A percentile compares a stretch with the other conserved stretches of the same genome.
Conservation (phyloP, 2,797 vertebrate genomes). For the Uromys caudimaculatus region DNA sequence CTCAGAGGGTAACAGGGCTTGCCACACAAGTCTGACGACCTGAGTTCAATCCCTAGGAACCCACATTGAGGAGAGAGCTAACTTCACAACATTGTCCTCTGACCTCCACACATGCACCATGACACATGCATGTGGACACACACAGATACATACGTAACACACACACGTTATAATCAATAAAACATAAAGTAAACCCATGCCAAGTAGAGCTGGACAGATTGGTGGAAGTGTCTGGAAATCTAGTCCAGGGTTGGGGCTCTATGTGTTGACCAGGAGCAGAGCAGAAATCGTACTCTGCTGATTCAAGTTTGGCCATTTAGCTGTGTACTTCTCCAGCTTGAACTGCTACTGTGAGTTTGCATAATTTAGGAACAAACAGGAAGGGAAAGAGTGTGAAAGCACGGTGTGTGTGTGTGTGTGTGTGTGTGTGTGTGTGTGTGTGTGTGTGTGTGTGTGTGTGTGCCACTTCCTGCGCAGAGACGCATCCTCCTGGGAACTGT, state of each 20-base stretch:
- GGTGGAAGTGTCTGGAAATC: not conserved
- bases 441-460: too few relatives aligned
- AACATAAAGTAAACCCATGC: not conserved
- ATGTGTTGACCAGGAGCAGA: not conserved
- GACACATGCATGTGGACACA: not conserved
- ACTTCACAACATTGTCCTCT: not conserved
- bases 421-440: too few relatives aligned
- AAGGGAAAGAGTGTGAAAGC: not conserved
- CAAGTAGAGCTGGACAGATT: not conserved
- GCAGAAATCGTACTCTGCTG: accelerated
- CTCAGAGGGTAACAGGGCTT: not conserved
- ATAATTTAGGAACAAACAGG: not conserved
- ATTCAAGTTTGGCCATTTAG: not conserved
- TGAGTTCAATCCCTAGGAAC: not conserved
- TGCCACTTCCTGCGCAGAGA: not conserved
- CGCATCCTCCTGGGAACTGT: not conserved
- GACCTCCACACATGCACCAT: not conserved
- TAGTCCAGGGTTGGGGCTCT: not conserved
- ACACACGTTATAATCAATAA: not conserved
- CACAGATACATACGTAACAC: not conserved
- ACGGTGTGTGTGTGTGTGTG: too few relatives aligned
- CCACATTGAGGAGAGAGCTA: not conserved
- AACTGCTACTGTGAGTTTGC: not conserved
- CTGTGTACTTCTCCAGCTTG: not conserved
- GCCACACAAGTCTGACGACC: not conserved